Evolutionary conservation across 2,113 vertebrate species (phyloP), one percentile per base, ranked within the genome.

Genomic region (Platysteira castanea): DNA sequence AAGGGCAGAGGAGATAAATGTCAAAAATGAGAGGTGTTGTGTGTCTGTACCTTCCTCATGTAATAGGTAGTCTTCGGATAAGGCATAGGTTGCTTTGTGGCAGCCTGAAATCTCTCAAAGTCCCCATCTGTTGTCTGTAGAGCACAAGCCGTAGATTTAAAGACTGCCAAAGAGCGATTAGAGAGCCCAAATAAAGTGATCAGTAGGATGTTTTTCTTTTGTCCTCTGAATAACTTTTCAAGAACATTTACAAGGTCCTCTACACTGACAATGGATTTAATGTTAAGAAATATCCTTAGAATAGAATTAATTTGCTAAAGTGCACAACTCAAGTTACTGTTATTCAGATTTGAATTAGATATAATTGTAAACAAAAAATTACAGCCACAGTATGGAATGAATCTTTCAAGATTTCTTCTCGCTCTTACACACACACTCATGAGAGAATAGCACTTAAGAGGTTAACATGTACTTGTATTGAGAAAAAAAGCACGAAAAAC

Each of bases 111-210:
- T 23, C 30, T 46, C 47, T 39, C 0, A 0, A 37, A 85, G 13
- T 16, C 10, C 10, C 19, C 0, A 0, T 18, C 42, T 37, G n/a
- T 7, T 20, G 4, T 37, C 41, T 0, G 0, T 31, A 37, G 4
- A 68, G 26, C 15, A 41, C 4, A 52, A 57, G 22, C 9, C 15
- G 18, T 21, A 35, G 33, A 53, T n/a, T 37, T n/a, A n/a, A 70
- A 59, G 39, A 6, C 14, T 76, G 63, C 3, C 9, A 10, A 70
- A 50, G 17, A 71, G 9, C 7, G 1, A 65, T 33, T 68, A 85
- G 21, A 37, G 8, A 64, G 7, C 4, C 16, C 19, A 70, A 70
- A 33, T 35, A 64, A 71, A 71, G 60, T 7, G 0, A 30, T 50
- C 3, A 9, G 54, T 75, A 26, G 12, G 22, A 26, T 5, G 8